phyloP scores from a whole-genome alignment of 2,888 invertebrate genomes.

The Taphrorychus bicolor region DNA sequence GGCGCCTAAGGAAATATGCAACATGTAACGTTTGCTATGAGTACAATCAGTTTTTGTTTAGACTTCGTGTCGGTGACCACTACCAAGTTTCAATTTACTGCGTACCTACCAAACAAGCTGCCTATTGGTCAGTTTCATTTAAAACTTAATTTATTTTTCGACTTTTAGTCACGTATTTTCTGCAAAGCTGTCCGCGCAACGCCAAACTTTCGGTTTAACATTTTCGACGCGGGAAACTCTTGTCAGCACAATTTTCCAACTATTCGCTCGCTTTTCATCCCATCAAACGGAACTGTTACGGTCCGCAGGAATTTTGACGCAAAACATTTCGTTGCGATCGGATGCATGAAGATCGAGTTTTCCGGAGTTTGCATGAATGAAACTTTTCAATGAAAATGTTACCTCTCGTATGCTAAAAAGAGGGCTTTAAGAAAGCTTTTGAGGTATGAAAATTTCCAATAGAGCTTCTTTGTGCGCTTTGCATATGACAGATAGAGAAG shows the following conservation, averaged over 20 bases:
- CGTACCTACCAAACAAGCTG: too few relatives aligned
- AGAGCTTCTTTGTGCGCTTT: too few relatives aligned
- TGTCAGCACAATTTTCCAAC: not conserved
- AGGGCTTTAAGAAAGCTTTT: too few relatives aligned
- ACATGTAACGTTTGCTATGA: too few relatives aligned
- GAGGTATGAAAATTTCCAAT: too few relatives aligned
- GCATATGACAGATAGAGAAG: too few relatives aligned
- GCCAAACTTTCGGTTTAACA: conserved; percentile 1
- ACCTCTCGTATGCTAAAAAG: too few relatives aligned
- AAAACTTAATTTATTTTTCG: too few relatives aligned
- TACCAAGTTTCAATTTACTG: too few relatives aligned
- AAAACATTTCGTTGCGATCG: not conserved
- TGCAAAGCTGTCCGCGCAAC: not conserved
- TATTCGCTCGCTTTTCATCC: conserved; percentile 3
- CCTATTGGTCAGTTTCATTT: too few relatives aligned
- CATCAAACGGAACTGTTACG: not conserved
- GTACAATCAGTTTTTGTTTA: not conserved
- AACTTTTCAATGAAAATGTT: not conserved
- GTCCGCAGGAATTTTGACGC: not conserved
- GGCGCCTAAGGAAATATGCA: not conserved
- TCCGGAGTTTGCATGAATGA: not conserved
- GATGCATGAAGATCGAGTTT: not conserved
- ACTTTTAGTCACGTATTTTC: not conserved
- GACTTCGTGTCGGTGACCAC: not conserved
- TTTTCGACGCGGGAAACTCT: not conserved